These are phyloP conservation scores for Thinocorus orbignyianus DNA, from an alignment of 2,113 vertebrate genomes.

Conservation along the genomic window DNA sequence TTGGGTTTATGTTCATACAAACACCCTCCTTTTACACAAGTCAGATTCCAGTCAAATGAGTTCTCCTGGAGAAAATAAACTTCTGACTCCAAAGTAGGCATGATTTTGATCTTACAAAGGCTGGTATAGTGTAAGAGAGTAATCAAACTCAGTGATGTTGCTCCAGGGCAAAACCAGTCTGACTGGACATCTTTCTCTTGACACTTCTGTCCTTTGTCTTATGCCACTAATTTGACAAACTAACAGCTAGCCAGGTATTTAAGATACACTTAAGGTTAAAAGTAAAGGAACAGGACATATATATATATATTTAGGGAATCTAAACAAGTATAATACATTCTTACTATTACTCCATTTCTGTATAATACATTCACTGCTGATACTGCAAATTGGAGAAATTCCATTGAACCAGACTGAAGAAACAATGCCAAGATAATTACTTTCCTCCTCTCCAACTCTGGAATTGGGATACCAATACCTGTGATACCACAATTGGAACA, in stretches of 20 bases:
- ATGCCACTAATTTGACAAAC: background rate
- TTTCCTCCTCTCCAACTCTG: background rate
- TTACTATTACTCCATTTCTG: background rate
- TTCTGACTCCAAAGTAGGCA: background rate
- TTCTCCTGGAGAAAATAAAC: background rate
- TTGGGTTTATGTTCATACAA: background rate
- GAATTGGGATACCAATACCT: background rate
- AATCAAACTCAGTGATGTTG: background rate
- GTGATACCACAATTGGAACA: background rate
- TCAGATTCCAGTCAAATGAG: background rate
- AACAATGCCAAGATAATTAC: background rate
- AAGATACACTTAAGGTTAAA: background rate
- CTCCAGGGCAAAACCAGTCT: background rate
- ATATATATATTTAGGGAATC: background rate
- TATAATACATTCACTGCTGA: background rate
- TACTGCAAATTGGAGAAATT: background rate
- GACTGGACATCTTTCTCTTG: background rate
- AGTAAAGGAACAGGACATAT: background rate
- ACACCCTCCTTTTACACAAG: background rate
- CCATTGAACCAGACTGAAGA: background rate
- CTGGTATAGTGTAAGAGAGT: background rate
- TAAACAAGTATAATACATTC: background rate
- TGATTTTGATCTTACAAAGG: background rate
- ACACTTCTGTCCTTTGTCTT: background rate
- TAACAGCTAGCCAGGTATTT: background rate